Evolutionary conservation across 2,797 vertebrate genomes (phyloP).

Genomic region (Notoglanidium macrostoma): DNA sequence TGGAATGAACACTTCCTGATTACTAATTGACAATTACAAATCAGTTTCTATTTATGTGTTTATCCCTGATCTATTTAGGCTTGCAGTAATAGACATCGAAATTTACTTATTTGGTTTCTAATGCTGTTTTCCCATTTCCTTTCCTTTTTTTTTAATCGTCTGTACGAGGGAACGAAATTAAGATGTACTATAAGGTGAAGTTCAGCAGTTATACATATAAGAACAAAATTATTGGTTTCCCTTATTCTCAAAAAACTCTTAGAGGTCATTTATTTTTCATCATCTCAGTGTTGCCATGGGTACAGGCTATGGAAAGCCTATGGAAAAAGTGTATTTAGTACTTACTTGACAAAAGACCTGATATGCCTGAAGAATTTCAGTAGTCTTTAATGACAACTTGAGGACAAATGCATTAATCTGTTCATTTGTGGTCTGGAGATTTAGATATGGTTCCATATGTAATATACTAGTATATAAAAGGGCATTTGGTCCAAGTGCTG

Average conservation of each 20-base stretch:
- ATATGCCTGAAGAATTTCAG: background rate
- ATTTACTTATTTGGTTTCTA: background rate
- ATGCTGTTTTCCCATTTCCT: background rate
- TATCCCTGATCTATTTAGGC: background rate
- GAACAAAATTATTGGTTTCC: conserved; percentile 15
- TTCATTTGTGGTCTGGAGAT: background rate
- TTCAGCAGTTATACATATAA: conserved; percentile 1
- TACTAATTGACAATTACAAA: background rate
- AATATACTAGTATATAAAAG: background rate
- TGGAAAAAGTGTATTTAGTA: conserved; percentile 12
- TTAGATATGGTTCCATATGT: background rate
- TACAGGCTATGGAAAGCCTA: conserved; percentile 23
- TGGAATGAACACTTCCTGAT: background rate
- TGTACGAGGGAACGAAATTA: background rate
- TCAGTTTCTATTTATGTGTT: background rate
- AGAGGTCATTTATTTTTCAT: background rate
- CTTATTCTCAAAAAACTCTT: conserved; percentile 3
- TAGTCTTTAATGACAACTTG: background rate
- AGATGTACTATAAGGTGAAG: background rate
- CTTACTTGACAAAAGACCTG: conserved; percentile 4
- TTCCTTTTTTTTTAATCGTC: background rate
- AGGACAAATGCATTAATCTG: background rate
- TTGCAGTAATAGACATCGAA: background rate
- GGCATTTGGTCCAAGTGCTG: background rate
- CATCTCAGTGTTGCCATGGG: conserved; percentile 42